Evolutionary conservation across 2,888 invertebrate genomes (phyloP).

Genomic region (Dynastes grantii): DNA sequence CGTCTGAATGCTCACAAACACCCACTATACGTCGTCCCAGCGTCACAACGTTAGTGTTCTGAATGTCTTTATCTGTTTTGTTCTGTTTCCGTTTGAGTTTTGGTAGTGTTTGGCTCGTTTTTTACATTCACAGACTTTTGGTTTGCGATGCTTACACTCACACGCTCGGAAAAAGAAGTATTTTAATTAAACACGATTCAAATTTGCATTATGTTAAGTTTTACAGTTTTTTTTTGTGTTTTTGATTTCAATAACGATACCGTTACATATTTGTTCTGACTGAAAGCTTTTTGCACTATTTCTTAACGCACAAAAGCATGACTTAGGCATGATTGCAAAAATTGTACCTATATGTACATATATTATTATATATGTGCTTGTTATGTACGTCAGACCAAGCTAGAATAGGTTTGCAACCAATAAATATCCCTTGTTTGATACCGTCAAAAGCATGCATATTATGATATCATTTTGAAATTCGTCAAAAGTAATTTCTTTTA

Average conservation of each 20-base stretch:
- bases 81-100: slow-evolving; percentile 47
- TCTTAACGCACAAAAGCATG: neutral
- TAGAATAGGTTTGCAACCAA: too few species aligned
- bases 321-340: neutral
- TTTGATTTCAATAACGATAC: neutral
- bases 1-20: slow-evolving; percentile 63
- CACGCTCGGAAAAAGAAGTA: neutral
- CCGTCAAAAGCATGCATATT: too few species aligned
- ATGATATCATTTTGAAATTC: too few species aligned
- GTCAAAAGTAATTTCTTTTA: too few species aligned
- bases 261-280: neutral
- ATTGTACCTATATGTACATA: too few species aligned
- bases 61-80: slow-evolving; percentile 40
- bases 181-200: neutral
- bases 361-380: too few species aligned
- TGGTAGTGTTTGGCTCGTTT: slow-evolving; percentile 30
- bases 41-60: slow-evolving; percentile 73
- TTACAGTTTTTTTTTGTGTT: neutral
- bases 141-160: slow-evolving; percentile 7
- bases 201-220: too few species aligned
- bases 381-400: too few species aligned
- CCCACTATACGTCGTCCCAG: slow-evolving; percentile 72
- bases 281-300: slow-evolving; percentile 4
- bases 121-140: neutral
- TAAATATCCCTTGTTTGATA: too few species aligned